Percentiles rank a stretch among this genome's conserved stretches.
These are phyloP conservation scores for Channa maculata DNA, from an alignment of 2,113 vertebrate genomes.

Conservation along the genomic window DNA sequence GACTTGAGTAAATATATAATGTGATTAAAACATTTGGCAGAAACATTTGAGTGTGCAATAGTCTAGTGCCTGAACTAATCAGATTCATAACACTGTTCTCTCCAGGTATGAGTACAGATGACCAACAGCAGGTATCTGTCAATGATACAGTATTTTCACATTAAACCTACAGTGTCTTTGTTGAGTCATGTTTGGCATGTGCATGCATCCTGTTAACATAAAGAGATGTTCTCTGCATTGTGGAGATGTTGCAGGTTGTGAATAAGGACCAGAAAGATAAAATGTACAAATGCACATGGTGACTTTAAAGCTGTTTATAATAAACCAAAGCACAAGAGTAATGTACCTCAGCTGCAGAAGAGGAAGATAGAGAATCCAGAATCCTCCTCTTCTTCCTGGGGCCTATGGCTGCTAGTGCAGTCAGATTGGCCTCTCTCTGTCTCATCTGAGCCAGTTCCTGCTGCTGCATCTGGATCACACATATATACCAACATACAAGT, in stretches of 20 bases:
- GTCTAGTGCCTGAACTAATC: too few species aligned
- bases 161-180: not conserved
- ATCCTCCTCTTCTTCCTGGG: conserved; percentile 94
- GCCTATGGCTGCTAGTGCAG: conserved; percentile 94
- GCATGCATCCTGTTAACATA: not conserved
- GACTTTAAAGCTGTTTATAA: not conserved
- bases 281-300: not conserved
- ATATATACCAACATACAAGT: conserved; percentile 13
- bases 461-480: conserved; percentile 91
- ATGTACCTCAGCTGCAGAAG: conserved; percentile 88
- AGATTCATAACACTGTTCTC: too few species aligned
- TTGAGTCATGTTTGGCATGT: not conserved
- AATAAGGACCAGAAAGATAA: too few species aligned
- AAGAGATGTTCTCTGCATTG: not conserved
- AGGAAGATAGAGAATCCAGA: conserved; percentile 87
- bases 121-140: too few species aligned
- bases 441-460: conserved; percentile 97
- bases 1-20: too few species aligned
- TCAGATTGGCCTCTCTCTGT: conserved; percentile 95
- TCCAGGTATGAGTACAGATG: too few species aligned
- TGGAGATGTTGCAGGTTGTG: not conserved
- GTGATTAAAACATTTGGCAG: too few species aligned
- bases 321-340: not conserved
- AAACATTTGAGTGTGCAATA: too few species aligned
- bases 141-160: not conserved